A percentile compares a stretch with the other conserved stretches of the same genome.
Conservation (phyloP, 2,888 invertebrate genomes). For the Agrenia bidenticulata region DNA sequence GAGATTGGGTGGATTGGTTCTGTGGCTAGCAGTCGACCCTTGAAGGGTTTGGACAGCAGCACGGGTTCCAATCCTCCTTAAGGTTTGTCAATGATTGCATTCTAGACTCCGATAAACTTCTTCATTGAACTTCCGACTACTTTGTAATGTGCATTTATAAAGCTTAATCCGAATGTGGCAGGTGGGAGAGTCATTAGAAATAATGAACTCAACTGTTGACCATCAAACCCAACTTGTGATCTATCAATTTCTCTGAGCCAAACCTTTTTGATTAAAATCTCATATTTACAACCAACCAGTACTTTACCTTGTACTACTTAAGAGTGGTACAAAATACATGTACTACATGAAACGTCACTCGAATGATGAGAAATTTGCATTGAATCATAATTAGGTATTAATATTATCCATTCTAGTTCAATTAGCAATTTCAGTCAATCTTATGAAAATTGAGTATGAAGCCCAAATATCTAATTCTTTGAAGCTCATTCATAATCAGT, state of each 20-base stretch:
- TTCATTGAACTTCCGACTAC: neutral
- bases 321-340: too few relatives aligned
- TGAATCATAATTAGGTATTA: too few relatives aligned
- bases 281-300: too few relatives aligned
- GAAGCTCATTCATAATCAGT: too few relatives aligned
- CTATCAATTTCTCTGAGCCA: neutral
- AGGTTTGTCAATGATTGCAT: constrained; percentile 5
- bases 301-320: too few relatives aligned
- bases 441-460: too few relatives aligned
- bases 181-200: neutral
- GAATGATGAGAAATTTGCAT: too few relatives aligned
- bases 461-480: too few relatives aligned
- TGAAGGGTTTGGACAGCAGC: constrained; percentile 6
- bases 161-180: constrained; percentile 6
- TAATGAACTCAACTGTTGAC: neutral
- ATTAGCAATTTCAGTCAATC: too few relatives aligned
- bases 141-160: neutral
- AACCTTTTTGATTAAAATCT: too few relatives aligned
- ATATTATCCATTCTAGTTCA: too few relatives aligned
- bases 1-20: neutral
- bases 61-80: constrained; percentile 4
- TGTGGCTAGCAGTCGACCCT: neutral
- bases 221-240: constrained; percentile 7
- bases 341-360: too few relatives aligned
- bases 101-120: neutral